Conservation (phyloP, 2,113 vertebrate genomes). For the Globicephala melas region DNA sequence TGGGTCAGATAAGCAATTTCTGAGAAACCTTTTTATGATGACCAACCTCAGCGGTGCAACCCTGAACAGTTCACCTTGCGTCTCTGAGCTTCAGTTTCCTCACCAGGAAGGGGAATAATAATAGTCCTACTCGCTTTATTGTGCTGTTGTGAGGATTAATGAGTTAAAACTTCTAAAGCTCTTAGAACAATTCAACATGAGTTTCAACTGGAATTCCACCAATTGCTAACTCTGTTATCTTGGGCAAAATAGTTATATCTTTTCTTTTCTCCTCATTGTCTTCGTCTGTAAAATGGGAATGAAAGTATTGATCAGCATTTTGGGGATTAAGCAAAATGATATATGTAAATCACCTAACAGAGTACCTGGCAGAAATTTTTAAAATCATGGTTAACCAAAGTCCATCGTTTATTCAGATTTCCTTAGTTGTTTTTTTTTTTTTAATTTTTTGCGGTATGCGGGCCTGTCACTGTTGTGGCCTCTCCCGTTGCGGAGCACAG, state of each 20-base stretch:
- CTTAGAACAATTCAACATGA: background rate
- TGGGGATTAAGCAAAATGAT: background rate
- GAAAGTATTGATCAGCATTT: background rate
- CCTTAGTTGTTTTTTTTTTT: background rate
- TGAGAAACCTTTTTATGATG: background rate
- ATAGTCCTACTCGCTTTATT: background rate
- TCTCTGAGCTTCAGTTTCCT: background rate
- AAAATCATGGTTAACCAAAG: background rate
- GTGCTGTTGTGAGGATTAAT: background rate
- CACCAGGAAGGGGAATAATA: background rate
- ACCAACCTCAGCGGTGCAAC: background rate
- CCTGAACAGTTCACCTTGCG: background rate
- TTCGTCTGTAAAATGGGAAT: background rate
- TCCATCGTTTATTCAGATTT: background rate
- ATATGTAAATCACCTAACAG: background rate
- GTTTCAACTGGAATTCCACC: background rate
- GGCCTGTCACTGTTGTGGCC: too few relatives aligned
- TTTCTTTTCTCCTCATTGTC: background rate
- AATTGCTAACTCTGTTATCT: background rate
- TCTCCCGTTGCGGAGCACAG: too few relatives aligned
- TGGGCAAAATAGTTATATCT: background rate
- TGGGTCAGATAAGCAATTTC: constrained; percentile 20
- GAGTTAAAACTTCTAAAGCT: background rate
- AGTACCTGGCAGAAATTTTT: background rate
- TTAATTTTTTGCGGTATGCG: too few relatives aligned